phyloP scores from a whole-genome alignment of 1,140 invertebrate genomes.

The Drosophila takahashii region DNA sequence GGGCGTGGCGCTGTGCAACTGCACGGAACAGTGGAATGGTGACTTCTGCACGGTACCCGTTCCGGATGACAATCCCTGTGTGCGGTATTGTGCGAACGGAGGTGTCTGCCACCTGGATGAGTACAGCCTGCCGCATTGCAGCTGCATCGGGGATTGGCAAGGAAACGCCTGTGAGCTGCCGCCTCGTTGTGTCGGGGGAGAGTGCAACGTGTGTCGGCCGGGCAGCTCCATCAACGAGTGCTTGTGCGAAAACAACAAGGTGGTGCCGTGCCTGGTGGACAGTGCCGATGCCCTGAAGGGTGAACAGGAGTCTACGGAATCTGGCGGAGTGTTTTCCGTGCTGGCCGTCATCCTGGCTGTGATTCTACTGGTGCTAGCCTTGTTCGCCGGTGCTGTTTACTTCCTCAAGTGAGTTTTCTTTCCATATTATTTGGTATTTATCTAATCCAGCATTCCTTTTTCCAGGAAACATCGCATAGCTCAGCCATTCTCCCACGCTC shows the following conservation, averaged over 20 bases:
- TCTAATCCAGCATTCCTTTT: constrained; percentile 20
- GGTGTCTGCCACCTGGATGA: constrained; percentile 86
- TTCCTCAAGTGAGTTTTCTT: constrained; percentile 72
- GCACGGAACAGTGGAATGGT: constrained; percentile 89
- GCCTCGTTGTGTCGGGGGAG: constrained; percentile 85
- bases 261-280: constrained; percentile 73
- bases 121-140: constrained; percentile 85
- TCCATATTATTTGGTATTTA: not conserved
- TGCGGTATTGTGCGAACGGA: constrained; percentile 86
- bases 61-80: constrained; percentile 87
- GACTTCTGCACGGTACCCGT: constrained; percentile 88
- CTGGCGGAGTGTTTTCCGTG: constrained; percentile 62
- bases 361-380: constrained; percentile 43
- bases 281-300: constrained; percentile 71
- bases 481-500: constrained; percentile 90
- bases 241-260: constrained; percentile 66
- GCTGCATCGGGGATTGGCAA: constrained; percentile 87
- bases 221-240: constrained; percentile 85
- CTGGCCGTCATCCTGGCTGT: constrained; percentile 61
- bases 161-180: constrained; percentile 86
- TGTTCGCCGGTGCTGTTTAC: constrained; percentile 76
- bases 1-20: constrained; percentile 86
- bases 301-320: constrained; percentile 43
- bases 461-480: constrained; percentile 85
- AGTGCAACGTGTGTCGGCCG: constrained; percentile 87